A percentile compares a stretch with the other conserved stretches of the same genome.
phyloP scores from a whole-genome alignment of 2,113 vertebrate genomes.

The Pterocles gutturalis region DNA sequence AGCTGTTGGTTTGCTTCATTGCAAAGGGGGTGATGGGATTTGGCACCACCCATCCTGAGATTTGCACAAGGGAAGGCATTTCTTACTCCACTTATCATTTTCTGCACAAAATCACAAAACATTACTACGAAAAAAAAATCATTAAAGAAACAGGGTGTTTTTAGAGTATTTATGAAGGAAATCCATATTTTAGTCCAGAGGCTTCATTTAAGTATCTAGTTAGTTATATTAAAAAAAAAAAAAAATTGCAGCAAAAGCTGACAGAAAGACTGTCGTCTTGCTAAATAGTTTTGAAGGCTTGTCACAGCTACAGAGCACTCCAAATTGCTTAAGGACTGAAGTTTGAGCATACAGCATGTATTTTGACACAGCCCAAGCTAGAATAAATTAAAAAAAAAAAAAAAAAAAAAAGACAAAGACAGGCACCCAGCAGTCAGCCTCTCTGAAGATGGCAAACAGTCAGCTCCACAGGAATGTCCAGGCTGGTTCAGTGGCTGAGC shows the following conservation, averaged over 20 bases:
- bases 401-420: not conserved
- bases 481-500: not conserved
- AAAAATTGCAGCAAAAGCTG: not conserved
- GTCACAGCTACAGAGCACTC: not conserved
- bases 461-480: not conserved
- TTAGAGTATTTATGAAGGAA: not conserved
- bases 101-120: not conserved
- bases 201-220: not conserved
- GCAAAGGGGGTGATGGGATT: not conserved
- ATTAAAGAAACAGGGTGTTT: not conserved
- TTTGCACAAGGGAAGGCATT: not conserved
- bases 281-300: not conserved
- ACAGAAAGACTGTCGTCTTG: not conserved
- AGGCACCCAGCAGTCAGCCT: not conserved
- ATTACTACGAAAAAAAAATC: not conserved
- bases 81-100: not conserved
- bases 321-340: not conserved
- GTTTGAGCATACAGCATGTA: accelerated
- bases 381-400: not conserved
- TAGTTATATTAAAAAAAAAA: not conserved
- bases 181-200: not conserved
- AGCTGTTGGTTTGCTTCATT: not conserved
- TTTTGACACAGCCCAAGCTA: not conserved
- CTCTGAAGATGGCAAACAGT: not conserved
- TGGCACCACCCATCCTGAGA: not conserved